Evolutionary conservation across 2,797 vertebrate species (phyloP).

Genomic region (Triplophysa bombifrons): DNA sequence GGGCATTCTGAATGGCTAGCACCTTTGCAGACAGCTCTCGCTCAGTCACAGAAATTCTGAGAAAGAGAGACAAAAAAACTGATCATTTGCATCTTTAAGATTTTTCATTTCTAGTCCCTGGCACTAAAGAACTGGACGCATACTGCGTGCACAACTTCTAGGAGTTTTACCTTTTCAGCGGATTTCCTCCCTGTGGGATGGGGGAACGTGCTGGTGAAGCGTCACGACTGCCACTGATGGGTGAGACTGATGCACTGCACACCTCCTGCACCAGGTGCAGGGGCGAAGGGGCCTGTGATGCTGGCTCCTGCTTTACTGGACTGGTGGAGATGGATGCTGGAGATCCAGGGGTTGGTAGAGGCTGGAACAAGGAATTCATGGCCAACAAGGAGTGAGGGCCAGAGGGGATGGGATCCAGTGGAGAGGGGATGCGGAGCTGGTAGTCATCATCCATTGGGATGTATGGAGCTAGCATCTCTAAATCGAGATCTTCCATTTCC

Average conservation of each 20-base stretch:
- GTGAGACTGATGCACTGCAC: constrained; percentile 69
- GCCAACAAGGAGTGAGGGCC: constrained; percentile 39
- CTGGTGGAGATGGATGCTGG: constrained; percentile 29
- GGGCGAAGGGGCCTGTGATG: constrained; percentile 74
- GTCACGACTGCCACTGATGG: constrained; percentile 38
- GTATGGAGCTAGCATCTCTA: constrained; percentile 98
- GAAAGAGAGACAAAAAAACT: constrained; percentile 42
- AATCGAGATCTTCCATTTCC: constrained; percentile 88
- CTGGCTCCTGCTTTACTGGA: constrained; percentile 72
- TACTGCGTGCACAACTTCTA: background rate
- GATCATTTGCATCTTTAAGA: background rate
- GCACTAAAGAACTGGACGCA: background rate
- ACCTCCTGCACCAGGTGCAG: constrained; percentile 70
- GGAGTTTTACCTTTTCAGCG: constrained; percentile 44
- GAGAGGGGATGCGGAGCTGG: constrained; percentile 88
- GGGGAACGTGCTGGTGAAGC: constrained; percentile 17
- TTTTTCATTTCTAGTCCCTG: background rate
- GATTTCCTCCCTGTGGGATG: constrained; percentile 23
- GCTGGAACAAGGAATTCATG: constrained; percentile 58
- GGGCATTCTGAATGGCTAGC: constrained; percentile 85
- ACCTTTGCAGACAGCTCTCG: constrained; percentile 84
- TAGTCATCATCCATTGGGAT: constrained; percentile 99
- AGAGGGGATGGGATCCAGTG: constrained; percentile 56
- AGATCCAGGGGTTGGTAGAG: constrained; percentile 39
- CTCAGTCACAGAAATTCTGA: constrained; percentile 80